A percentile compares a stretch with the other conserved stretches of the same genome.
These are phyloP conservation scores for Eulemur mongoz DNA, from an alignment of 2,797 vertebrate species.

Conservation along the genomic window DNA sequence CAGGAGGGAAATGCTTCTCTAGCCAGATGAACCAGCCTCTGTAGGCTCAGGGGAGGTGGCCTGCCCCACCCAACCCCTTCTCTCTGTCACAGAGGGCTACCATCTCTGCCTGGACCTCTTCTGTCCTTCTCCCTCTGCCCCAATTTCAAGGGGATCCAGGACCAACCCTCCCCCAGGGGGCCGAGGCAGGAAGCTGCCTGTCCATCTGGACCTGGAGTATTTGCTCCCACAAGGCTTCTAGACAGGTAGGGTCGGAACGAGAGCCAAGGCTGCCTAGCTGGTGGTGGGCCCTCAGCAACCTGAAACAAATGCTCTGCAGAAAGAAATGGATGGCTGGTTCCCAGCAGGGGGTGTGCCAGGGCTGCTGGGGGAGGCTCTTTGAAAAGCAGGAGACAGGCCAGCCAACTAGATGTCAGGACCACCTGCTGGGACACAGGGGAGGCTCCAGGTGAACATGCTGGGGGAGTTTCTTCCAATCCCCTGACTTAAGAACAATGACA, in stretches of 20 bases:
- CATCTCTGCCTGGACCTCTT: neutral
- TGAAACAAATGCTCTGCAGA: neutral
- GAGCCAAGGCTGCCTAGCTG: neutral
- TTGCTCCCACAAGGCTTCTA: neutral
- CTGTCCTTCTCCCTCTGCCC: neutral
- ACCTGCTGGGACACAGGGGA: neutral
- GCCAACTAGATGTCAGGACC: neutral
- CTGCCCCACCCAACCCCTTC: neutral
- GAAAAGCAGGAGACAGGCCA: neutral
- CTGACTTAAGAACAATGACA: neutral
- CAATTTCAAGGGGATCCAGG: neutral
- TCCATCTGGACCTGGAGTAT: neutral
- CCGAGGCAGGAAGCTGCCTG: neutral
- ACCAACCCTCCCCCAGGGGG: neutral
- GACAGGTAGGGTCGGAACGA: neutral
- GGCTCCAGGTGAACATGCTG: neutral
- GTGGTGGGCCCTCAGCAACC: neutral
- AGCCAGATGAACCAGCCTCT: neutral
- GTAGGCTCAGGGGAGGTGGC: neutral
- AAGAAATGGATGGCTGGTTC: neutral
- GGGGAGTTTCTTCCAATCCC: neutral
- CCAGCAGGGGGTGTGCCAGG: neutral
- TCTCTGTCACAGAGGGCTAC: neutral
- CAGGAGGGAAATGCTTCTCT: neutral
- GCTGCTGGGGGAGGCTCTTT: neutral